A percentile compares a stretch with the other conserved stretches of the same genome.
Evolutionary conservation across 2,797 vertebrate genomes (phyloP).

Genomic region (Phalanger gymnotis): DNA sequence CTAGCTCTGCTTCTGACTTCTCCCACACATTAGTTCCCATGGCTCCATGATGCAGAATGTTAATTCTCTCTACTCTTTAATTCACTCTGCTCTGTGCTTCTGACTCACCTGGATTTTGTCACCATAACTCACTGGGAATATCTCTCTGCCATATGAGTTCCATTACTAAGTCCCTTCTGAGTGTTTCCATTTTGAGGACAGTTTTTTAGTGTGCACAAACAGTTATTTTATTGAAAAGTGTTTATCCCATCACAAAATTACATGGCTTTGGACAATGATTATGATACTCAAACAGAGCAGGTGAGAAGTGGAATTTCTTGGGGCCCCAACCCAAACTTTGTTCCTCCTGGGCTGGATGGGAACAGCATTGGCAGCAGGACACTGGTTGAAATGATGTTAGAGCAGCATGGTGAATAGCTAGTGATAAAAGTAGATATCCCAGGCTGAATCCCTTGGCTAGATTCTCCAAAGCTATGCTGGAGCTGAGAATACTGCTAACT

Average conservation of each 20-base stretch:
- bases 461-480: neutral
- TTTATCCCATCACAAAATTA: neutral
- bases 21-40: neutral
- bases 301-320: neutral
- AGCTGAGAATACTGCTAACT: neutral
- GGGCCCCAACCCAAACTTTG: neutral
- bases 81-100: too few relatives aligned
- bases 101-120: neutral
- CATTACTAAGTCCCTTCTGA: neutral
- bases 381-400: neutral
- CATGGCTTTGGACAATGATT: neutral
- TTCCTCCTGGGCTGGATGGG: neutral
- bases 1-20: neutral
- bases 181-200: neutral
- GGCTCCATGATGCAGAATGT: neutral
- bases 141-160: neutral
- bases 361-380: neutral
- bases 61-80: too few relatives aligned
- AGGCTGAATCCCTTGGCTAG: neutral
- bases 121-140: neutral
- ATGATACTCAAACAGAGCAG: neutral
- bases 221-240: slow-evolving; percentile 7
- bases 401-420: neutral
- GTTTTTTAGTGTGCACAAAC: neutral
- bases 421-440: neutral